Evolutionary conservation across 1,140 invertebrate species (phyloP), one percentile per base, ranked within the genome.

Genomic region (Apis laboriosa): DNA sequence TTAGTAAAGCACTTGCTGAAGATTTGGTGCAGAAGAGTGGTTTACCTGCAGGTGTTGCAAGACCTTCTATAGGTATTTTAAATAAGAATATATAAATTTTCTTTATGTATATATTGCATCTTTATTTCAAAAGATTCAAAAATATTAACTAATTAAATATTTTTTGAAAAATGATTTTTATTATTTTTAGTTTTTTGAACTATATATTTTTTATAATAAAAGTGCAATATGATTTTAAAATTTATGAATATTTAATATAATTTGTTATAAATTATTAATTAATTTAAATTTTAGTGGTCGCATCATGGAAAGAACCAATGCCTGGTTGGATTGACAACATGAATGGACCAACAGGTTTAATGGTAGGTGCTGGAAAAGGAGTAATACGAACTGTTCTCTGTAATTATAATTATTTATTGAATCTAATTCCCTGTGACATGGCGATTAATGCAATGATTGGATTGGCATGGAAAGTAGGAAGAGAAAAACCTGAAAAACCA

Each of bases 291-390:
- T 51, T 53, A 96, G 97, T 97, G 1, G 95, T 95, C 4, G 95
- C 96, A 7, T 94, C 96, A 2, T 96, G 95, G 94, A 96, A 96
- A 86, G 96, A 97, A 88, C 97, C 97, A 0, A 91, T 96, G 43
- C 95, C 95, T 2, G 98, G 98, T 28, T 99, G 98, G 98, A 97
- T 99, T 21, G 98, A 99, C 91, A 99, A 98, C 87, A 95, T 98
- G 72, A 99, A 99, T 92, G 98, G 98, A 55, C 97, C 98, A 1
- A 98, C 98, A 67, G 98, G 97, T 8, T 89, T 97, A 5, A 93
- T 97, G 86, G 95, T 97, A 55, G 97, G 96, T 0, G 96, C 96
- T 80, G 97, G 97, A 68, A 98, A 98, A 93, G 98, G 98, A 81
- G 95, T 98, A 0, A 95, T 98, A 19, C 95, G 96, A 7, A 95